These are phyloP conservation scores for Hippopotamus amphibius DNA, from an alignment of 2,113 vertebrate species.

Conservation along the genomic window DNA sequence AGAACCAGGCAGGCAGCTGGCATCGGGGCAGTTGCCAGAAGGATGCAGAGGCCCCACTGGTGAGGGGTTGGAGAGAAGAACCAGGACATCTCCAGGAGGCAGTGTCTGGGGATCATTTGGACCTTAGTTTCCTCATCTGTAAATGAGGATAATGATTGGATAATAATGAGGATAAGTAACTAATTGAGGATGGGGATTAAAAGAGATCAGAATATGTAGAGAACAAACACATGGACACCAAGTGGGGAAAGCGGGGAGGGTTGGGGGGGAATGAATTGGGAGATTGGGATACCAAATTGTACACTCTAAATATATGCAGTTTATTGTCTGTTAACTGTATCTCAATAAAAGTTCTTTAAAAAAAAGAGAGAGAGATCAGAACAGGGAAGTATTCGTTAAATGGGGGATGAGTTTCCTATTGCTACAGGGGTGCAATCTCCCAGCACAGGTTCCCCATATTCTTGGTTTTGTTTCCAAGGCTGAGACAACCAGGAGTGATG, in stretches of 20 bases:
- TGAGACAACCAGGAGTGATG: background rate
- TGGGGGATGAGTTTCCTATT: background rate
- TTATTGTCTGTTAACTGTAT: no score
- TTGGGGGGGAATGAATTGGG: no score
- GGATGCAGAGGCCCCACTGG: background rate
- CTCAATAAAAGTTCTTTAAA: no score
- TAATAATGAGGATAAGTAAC: background rate
- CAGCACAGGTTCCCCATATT: background rate
- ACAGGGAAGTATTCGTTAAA: background rate
- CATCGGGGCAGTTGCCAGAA: background rate
- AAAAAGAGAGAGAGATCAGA: background rate
- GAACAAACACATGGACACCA: no score
- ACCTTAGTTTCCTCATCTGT: background rate
- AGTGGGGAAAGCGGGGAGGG: no score
- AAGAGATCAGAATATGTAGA: background rate
- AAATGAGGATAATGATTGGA: background rate
- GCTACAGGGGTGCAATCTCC: background rate
- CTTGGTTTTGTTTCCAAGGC: background rate
- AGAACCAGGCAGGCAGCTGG: background rate
- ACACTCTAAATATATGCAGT: no score
- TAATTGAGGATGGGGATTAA: background rate
- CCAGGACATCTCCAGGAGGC: background rate
- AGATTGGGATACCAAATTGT: no score
- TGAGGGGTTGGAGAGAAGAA: background rate
- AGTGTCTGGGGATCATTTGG: background rate